Conservation (phyloP, 2,888 invertebrate genomes). For the Mimumesa dahlbomi region DNA sequence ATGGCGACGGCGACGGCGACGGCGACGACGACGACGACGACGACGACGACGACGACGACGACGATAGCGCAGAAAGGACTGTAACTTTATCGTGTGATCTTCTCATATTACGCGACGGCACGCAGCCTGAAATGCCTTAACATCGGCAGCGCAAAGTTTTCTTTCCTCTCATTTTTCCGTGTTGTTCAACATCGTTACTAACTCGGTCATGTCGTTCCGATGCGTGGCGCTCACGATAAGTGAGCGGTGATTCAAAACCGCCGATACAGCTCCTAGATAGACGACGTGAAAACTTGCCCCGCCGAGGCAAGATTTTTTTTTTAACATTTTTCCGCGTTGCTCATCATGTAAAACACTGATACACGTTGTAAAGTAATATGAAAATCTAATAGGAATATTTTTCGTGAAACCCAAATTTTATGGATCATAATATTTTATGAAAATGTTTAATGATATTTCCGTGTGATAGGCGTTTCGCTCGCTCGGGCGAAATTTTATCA, state of each 20-base stretch:
- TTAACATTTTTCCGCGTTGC: no score
- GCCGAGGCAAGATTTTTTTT: no score
- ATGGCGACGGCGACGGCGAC: conserved; percentile 15
- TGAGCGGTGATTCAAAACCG: conserved; percentile 13
- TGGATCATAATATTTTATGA: no score
- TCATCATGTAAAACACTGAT: no score
- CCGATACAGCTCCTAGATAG: not conserved
- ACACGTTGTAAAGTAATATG: no score
- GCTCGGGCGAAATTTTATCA: no score
- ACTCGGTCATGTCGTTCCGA: conserved; percentile 1
- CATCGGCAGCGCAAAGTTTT: conserved; percentile 27
- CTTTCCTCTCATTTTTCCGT: conserved; percentile 18
- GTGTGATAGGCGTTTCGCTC: no score
- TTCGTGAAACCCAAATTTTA: no score
- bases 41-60: conserved; percentile 18
- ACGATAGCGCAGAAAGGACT: conserved; percentile 36
- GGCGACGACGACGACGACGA: conserved; percentile 38
- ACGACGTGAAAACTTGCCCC: no score
- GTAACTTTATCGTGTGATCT: conserved; percentile 66
- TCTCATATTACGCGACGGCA: conserved; percentile 63
- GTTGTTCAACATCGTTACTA: conserved; percentile 3
- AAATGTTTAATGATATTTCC: no score
- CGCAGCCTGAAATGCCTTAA: conserved; percentile 51
- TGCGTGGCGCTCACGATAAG: conserved; percentile 15
- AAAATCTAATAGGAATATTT: no score